A percentile compares a stretch with the other conserved stretches of the same genome.
These are phyloP conservation scores for Mohoua ochrocephala DNA, from an alignment of 2,113 vertebrate species.

Conservation along the genomic window DNA sequence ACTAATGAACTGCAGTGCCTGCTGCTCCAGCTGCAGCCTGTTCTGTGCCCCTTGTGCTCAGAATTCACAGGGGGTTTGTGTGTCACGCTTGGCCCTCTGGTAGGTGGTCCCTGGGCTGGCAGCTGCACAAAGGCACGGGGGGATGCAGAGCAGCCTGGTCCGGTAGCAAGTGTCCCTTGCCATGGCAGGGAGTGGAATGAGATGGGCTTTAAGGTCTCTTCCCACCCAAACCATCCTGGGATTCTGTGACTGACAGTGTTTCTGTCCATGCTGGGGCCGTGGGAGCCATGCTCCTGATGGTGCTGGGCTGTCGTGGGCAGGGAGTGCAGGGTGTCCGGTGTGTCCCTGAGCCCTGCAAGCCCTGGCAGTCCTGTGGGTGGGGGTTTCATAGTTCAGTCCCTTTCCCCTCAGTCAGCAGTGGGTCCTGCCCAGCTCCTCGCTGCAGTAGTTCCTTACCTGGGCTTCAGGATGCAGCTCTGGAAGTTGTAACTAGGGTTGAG, in stretches of 20 bases:
- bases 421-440: neutral
- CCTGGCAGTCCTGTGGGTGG: accelerated
- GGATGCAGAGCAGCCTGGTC: neutral
- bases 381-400: accelerated
- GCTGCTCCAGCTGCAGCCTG: neutral
- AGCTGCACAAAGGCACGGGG: neutral
- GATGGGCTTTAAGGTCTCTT: neutral
- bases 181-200: neutral
- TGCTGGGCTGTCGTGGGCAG: neutral
- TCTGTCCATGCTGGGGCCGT: accelerated
- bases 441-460: accelerated
- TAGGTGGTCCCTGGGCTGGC: accelerated
- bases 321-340: neutral
- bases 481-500: accelerated
- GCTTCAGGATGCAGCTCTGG: accelerated
- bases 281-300: neutral
- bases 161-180: neutral
- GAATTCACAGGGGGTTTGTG: neutral
- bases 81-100: neutral
- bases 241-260: no score
- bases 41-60: neutral
- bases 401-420: accelerated
- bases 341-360: neutral
- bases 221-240: neutral
- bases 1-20: neutral